Conservation (phyloP, 37 sponge, comb jelly and placozoan species). For the Cliona cf. orientalis region DNA sequence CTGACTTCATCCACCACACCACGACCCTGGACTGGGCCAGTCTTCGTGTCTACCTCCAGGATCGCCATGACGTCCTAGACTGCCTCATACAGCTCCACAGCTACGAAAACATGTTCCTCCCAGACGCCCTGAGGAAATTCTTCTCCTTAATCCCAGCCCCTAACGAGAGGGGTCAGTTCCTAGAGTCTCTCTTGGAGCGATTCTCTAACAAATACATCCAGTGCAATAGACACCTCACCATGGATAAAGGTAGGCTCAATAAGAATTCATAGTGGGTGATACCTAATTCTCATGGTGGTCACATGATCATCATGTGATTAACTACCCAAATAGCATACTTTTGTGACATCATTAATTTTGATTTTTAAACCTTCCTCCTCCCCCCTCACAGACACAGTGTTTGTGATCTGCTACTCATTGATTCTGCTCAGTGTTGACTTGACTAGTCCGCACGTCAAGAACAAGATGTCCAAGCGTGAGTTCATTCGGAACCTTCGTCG, state of each 20-base stretch:
- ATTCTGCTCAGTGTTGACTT: conserved; percentile 85
- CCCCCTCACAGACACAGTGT: conserved; percentile 47
- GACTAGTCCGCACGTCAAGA: conserved; percentile 85
- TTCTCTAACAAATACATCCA: conserved; percentile 63
- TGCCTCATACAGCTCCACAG: conserved; percentile 43
- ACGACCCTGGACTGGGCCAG: conserved; percentile 50
- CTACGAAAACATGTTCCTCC: conserved; percentile 63
- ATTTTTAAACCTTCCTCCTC: not conserved
- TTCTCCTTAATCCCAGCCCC: conserved; percentile 84
- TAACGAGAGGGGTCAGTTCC: conserved; percentile 53
- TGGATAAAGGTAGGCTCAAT: conserved; percentile 55
- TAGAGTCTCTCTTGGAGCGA: conserved; percentile 57
- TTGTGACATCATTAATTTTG: not conserved
- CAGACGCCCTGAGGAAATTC: conserved; percentile 82
- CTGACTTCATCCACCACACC: conserved; percentile 74
- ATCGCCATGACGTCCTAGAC: conserved; percentile 61
- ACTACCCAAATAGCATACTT: not conserved
- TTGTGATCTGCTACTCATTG: conserved; percentile 85
- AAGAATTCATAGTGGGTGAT: too few relatives aligned
- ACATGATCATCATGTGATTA: too few relatives aligned
- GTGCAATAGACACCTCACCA: conserved; percentile 47
- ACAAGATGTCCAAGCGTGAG: conserved; percentile 95
- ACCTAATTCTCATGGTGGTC: too few relatives aligned
- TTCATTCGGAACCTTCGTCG: conserved; percentile 83
- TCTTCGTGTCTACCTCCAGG: conserved; percentile 41